Conservation (phyloP, 1,140 invertebrate genomes). For the Radopholus similis region DNA sequence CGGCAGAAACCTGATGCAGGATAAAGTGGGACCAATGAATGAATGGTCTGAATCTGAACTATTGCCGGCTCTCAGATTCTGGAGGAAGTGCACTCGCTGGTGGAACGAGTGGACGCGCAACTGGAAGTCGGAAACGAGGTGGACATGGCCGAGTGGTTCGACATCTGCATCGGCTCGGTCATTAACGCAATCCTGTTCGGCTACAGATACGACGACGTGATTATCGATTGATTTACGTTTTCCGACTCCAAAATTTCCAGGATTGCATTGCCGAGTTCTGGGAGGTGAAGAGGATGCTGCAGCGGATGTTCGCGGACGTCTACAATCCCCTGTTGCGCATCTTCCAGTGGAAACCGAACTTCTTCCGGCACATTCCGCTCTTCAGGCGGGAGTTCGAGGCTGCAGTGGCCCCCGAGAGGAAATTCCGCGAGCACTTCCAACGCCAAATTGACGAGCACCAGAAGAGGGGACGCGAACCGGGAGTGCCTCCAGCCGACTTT, state of each 20-base stretch:
- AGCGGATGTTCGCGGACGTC: not conserved
- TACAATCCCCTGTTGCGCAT: not conserved
- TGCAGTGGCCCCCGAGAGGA: not conserved
- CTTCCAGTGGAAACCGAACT: not conserved
- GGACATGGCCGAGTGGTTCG: slow-evolving; percentile 19
- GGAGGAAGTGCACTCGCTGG: slow-evolving; percentile 23
- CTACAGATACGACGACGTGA: slow-evolving; percentile 36
- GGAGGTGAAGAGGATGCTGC: not conserved
- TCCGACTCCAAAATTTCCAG: no score
- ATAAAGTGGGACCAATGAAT: slow-evolving; percentile 3
- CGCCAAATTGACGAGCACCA: slow-evolving; percentile 17
- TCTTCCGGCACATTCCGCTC: not conserved
- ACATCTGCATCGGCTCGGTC: slow-evolving; percentile 32
- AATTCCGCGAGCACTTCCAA: not conserved
- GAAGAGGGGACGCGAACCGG: not conserved
- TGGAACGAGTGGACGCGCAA: slow-evolving; percentile 27
- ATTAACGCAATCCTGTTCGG: slow-evolving; percentile 36
- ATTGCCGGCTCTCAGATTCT: no score
- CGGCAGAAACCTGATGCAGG: slow-evolving; percentile 40
- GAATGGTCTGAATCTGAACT: no score
- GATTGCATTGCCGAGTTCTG: not conserved
- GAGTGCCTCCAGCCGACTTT: slow-evolving; percentile 17
- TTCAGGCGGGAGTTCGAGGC: not conserved
- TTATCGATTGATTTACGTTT: no score
- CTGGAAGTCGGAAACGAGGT: not conserved